These are phyloP conservation scores for Oostethus manadensis DNA, from an alignment of 2,113 vertebrate species.

Conservation along the genomic window DNA sequence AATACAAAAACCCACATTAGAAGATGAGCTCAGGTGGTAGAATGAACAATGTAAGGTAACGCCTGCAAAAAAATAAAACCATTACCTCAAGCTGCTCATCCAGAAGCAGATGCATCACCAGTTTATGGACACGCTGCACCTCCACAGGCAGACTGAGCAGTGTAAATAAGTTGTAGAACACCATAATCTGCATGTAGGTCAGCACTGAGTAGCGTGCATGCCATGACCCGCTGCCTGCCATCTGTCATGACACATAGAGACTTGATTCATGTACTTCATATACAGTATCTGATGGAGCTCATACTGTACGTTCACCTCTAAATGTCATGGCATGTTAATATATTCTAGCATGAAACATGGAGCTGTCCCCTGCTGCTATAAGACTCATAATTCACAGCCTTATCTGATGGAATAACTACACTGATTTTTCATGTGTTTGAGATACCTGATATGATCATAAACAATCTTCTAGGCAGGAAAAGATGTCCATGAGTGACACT, in stretches of 20 bases:
- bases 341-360: not conserved
- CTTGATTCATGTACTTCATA: not conserved
- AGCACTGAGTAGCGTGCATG: constrained; percentile 89
- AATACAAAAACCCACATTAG: no score
- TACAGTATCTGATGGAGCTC: not conserved
- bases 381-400: not conserved
- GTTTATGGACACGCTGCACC: constrained; percentile 77
- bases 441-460: not conserved
- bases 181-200: constrained; percentile 96
- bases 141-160: constrained; percentile 83
- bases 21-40: no score
- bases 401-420: not conserved
- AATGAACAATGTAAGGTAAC: no score
- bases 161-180: constrained; percentile 97
- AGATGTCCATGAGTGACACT: not conserved
- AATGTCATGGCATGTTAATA: not conserved
- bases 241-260: constrained; percentile 62
- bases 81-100: constrained; percentile 95
- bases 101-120: constrained; percentile 87
- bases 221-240: constrained; percentile 89
- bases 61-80: not conserved
- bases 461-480: not conserved
- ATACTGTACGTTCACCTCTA: not conserved
- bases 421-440: not conserved
- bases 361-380: not conserved